A percentile compares a stretch with the other conserved stretches of the same genome.
Evolutionary conservation across 2,888 invertebrate genomes (phyloP).

Genomic region (Drosophila ezoana): DNA sequence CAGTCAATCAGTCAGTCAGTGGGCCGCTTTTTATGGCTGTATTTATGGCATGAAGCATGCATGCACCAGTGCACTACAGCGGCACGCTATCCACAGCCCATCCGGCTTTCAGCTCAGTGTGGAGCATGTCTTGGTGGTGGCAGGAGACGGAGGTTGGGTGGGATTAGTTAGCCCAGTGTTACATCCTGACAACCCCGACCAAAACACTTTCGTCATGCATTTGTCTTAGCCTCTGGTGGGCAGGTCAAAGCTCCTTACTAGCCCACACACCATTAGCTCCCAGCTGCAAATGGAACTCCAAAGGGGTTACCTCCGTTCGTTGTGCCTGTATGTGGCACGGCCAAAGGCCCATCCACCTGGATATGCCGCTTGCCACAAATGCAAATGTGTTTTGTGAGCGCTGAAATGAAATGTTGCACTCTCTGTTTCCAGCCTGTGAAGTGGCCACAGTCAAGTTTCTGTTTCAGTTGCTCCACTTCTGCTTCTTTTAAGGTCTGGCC

Average conservation of each 20-base stretch:
- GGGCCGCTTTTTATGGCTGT: no score
- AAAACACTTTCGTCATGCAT: conserved; percentile 37
- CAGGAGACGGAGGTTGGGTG: not conserved
- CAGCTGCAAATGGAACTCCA: conserved; percentile 1
- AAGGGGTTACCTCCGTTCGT: conserved; percentile 50
- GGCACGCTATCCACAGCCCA: conserved; percentile 42
- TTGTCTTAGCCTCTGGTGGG: conserved; percentile 29
- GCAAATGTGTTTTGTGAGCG: conserved; percentile 52
- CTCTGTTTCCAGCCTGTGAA: conserved; percentile 22
- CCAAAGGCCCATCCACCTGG: conserved; percentile 30
- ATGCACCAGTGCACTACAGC: conserved; percentile 1
- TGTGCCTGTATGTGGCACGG: conserved; percentile 40
- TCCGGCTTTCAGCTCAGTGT: conserved; percentile 27
- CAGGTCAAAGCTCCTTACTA: conserved; percentile 47
- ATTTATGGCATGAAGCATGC: conserved; percentile 5
- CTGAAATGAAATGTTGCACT: conserved; percentile 54
- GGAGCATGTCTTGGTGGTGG: not conserved
- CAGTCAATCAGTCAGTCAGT: conserved; percentile 1
- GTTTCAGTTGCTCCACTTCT: conserved; percentile 44
- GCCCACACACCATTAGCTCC: conserved; percentile 19
- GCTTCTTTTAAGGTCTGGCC: conserved; percentile 4
- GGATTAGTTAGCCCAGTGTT: not conserved
- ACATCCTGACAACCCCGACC: conserved; percentile 25
- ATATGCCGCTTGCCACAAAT: conserved; percentile 30
- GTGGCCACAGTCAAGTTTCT: conserved; percentile 37